phyloP scores from a whole-genome alignment of 2,113 vertebrate genomes.

The Agelaius phoeniceus region DNA sequence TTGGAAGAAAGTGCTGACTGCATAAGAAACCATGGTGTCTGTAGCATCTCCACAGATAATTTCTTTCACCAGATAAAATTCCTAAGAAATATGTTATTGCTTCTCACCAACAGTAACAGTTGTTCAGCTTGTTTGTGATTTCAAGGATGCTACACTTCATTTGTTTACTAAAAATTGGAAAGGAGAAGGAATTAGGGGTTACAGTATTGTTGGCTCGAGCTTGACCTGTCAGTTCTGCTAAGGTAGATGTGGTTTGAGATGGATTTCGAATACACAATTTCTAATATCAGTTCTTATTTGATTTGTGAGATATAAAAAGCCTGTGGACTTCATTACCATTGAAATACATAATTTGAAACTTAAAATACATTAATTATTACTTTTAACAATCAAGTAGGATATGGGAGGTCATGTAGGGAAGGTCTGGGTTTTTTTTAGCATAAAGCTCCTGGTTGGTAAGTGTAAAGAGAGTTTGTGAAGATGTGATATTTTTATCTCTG shows the following conservation, averaged over 20 bases:
- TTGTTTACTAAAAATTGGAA: not conserved
- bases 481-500: not conserved
- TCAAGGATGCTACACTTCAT: rapidly evolving
- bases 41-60: not conserved
- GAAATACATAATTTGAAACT: not conserved
- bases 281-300: not conserved
- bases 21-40: not conserved
- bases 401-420: not conserved
- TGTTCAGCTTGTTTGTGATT: not conserved
- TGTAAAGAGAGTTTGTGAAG: not conserved
- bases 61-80: not conserved
- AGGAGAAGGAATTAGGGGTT: not conserved
- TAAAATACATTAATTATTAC: not conserved
- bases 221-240: not conserved
- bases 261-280: not conserved
- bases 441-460: not conserved
- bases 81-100: not conserved
- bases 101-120: not conserved
- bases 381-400: not conserved
- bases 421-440: not conserved
- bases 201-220: not conserved
- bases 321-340: not conserved
- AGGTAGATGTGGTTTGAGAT: not conserved
- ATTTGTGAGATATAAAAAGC: not conserved
- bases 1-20: not conserved